phyloP scores from a whole-genome alignment of 2,888 invertebrate genomes.

The Liopterus haemorrhoidalis region DNA sequence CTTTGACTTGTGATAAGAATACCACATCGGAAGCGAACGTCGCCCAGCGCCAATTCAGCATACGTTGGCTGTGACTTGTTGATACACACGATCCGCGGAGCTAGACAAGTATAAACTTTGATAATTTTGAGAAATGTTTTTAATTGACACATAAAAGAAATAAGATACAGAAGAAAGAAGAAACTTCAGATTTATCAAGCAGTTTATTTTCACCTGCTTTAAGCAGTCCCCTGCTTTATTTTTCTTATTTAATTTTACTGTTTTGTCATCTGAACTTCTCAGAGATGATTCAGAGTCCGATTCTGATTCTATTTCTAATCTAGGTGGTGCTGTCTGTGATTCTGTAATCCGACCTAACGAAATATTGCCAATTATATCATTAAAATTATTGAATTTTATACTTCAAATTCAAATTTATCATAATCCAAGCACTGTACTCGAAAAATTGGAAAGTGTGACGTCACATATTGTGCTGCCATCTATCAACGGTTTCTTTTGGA shows the following conservation, averaged over 20 bases:
- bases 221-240: constrained; percentile 27
- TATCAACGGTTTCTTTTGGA: too few species aligned
- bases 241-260: constrained; percentile 23
- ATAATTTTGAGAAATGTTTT: too few species aligned
- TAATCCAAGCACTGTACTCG: too few species aligned
- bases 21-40: too few species aligned
- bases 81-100: too few species aligned
- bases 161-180: neutral
- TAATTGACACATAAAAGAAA: too few species aligned
- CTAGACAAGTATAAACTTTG: too few species aligned
- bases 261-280: constrained; percentile 11
- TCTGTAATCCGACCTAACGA: constrained; percentile 36
- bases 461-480: too few species aligned
- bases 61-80: too few species aligned
- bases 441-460: too few species aligned
- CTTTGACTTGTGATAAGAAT: too few species aligned
- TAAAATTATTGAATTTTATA: neutral
- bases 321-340: constrained; percentile 46
- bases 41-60: too few species aligned
- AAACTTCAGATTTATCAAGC: neutral
- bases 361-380: neutral
- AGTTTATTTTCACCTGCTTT: constrained; percentile 21
- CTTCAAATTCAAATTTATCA: neutral
- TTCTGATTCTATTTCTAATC: constrained; percentile 39
- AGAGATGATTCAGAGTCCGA: constrained; percentile 20